Base-by-base conservation (phyloP, 2,888 invertebrate genomes). In the Leptinotarsa juncta region DNA sequence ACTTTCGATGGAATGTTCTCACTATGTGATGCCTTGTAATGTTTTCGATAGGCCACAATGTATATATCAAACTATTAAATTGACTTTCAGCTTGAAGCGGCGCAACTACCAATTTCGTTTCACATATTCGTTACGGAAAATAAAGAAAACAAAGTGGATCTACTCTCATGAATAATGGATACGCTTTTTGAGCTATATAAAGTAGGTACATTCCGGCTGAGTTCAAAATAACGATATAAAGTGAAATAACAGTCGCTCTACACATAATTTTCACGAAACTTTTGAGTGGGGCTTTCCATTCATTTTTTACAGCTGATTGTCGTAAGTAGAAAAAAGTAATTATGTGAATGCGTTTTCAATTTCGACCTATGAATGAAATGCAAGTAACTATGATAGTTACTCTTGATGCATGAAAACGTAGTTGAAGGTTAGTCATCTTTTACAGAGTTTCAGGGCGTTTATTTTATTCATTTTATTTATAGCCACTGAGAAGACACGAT, bases 51-150 rank as follows among this genome's bases (percentile, higher is more conserved):
- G 32, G 10, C 10, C 53, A 60, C 65, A 72, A 65, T 65, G 62
- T 72, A 72, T 72, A 55, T 69, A 51, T 51, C 42, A 23, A 18
- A 69, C 65, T 73, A 69, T 69, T 69, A 73, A 73, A 73, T 73
- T 65, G 72, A 69, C 65, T 72, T 67, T 72, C 60, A 49, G 60
- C 32, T 49, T n/a, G 18, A 18, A 67, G 55, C 51, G 67, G 60
- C 16, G 72, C 62, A 62, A 67, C 62, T 16, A 57, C 53, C 50
- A 55, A 67, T 50, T 67, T 67, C 67, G 50, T 50, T 67, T 62
- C 60, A 32, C 72, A 62, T 18, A 62, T 60, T 71, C 26, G 15
- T 67, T 60, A 51, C 20, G 23, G 57, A 57, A 57, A 23, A 20
- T 10, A 57, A 23, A 49, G 48, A 48, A 66, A 71, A 67, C 55